Conservation (phyloP, 2,113 vertebrate species). For the Pollachius pollachius region DNA sequence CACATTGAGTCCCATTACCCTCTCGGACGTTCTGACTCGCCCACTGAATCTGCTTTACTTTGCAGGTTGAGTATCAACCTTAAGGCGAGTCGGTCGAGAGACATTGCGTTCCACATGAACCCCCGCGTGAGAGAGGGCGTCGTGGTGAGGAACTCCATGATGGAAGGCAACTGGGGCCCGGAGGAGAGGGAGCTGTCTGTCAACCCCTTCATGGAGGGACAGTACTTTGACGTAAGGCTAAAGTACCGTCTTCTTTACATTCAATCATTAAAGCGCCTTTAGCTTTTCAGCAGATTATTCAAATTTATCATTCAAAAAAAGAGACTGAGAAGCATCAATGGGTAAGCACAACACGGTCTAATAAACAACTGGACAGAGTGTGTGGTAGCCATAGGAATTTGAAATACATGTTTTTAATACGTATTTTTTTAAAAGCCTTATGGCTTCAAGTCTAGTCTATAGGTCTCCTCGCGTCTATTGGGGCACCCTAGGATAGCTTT, state of each 20-base stretch:
- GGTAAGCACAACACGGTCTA: too few relatives aligned
- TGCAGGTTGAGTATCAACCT: conserved; percentile 76
- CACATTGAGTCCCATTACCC: background rate
- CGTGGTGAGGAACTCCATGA: conserved; percentile 75
- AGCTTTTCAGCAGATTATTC: background rate
- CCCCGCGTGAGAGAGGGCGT: conserved; percentile 50
- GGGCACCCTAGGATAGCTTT: too few relatives aligned
- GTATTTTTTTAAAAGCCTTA: too few relatives aligned
- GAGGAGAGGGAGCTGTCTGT: conserved; percentile 67
- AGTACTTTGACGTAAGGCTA: conserved; percentile 82
- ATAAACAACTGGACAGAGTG: too few relatives aligned
- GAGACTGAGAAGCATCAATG: too few relatives aligned
- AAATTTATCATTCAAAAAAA: too few relatives aligned
- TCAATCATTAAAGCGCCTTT: background rate
- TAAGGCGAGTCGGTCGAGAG: conserved; percentile 43
- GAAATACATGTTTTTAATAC: too few relatives aligned
- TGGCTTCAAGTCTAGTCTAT: too few relatives aligned
- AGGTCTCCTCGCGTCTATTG: too few relatives aligned
- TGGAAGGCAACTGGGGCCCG: conserved; percentile 69
- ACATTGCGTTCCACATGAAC: conserved; percentile 78
- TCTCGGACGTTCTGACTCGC: background rate
- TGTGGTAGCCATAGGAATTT: too few relatives aligned
- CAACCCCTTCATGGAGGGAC: conserved; percentile 77
- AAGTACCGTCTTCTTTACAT: background rate
- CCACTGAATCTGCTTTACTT: background rate